These are phyloP conservation scores for Panagrolaimus sp. DNA, from an alignment of 1,140 invertebrate species.

Conservation along the genomic window DNA sequence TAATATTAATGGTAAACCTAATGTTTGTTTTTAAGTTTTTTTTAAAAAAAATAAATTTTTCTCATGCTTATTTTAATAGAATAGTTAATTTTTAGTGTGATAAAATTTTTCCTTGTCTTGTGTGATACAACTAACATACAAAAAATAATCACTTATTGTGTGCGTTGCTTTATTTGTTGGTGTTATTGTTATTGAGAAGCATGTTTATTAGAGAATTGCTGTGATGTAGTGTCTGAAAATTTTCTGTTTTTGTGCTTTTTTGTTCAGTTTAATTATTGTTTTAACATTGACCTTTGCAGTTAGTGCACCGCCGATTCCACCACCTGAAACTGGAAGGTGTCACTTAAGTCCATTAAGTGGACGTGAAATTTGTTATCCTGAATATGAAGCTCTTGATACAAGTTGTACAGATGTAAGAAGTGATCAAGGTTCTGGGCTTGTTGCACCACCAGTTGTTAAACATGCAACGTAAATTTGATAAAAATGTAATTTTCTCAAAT, in stretches of 20 bases:
- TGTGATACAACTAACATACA: too few species aligned
- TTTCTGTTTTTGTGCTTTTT: not conserved
- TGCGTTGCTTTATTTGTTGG: too few species aligned
- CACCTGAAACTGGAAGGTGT: conserved; percentile 48
- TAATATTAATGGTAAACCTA: conserved; percentile 6
- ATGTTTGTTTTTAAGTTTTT: conserved; percentile 17
- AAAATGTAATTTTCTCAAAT: not conserved
- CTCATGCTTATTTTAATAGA: not conserved
- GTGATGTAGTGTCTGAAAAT: not conserved
- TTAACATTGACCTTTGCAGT: conserved; percentile 40
- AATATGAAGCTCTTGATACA: conserved; percentile 49
- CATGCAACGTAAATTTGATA: conserved; percentile 49
- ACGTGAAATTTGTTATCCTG: conserved; percentile 54
- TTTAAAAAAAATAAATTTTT: conserved; percentile 4
- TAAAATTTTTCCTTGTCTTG: too few species aligned
- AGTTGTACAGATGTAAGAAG: conserved; percentile 48
- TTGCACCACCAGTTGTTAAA: conserved; percentile 45
- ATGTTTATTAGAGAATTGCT: not conserved
- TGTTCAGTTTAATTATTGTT: conserved; percentile 10
- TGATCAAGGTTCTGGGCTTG: conserved; percentile 39
- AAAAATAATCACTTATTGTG: too few species aligned
- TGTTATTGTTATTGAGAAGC: not conserved
- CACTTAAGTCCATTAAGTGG: conserved; percentile 43
- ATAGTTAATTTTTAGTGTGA: too few species aligned
- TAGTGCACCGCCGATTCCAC: conserved; percentile 53